phyloP scores from a whole-genome alignment of 2,797 vertebrate species.

The Cyclopterus lumpus region DNA sequence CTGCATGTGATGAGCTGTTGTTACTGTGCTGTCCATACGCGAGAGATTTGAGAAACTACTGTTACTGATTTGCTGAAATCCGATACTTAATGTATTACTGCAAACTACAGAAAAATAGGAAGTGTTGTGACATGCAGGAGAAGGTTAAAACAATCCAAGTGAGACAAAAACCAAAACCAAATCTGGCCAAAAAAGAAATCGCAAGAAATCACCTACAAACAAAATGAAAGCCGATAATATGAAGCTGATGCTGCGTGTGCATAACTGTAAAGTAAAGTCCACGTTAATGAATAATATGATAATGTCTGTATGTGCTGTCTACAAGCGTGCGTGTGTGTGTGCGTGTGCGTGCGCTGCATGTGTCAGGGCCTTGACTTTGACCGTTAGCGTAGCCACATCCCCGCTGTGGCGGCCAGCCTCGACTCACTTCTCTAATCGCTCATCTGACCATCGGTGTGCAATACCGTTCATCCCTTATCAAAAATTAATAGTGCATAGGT shows the following conservation, averaged over 20 bases:
- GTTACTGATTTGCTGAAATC: conserved; percentile 47
- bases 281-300: conserved; percentile 45
- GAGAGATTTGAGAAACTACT: conserved; percentile 74
- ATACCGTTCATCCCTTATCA: conserved; percentile 78
- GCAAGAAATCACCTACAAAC: conserved; percentile 69
- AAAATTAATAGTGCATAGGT: conserved; percentile 83
- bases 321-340: conserved; percentile 24
- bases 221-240: conserved; percentile 69
- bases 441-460: conserved; percentile 75
- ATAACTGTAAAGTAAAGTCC: conserved; percentile 58
- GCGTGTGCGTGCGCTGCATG: conserved; percentile 34
- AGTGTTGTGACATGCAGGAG: conserved; percentile 72
- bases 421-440: conserved; percentile 52
- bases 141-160: conserved; percentile 75
- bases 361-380: conserved; percentile 48
- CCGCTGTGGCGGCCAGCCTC: conserved; percentile 43
- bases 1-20: conserved; percentile 65
- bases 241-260: conserved; percentile 59
- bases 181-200: conserved; percentile 47
- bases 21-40: conserved; percentile 66
- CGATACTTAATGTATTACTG: conserved; percentile 55
- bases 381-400: conserved; percentile 56
- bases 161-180: conserved; percentile 75
- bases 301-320: conserved; percentile 45
- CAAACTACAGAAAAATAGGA: conserved; percentile 66